Conservation (phyloP, 2,888 invertebrate species). For the Macaria liturata region DNA sequence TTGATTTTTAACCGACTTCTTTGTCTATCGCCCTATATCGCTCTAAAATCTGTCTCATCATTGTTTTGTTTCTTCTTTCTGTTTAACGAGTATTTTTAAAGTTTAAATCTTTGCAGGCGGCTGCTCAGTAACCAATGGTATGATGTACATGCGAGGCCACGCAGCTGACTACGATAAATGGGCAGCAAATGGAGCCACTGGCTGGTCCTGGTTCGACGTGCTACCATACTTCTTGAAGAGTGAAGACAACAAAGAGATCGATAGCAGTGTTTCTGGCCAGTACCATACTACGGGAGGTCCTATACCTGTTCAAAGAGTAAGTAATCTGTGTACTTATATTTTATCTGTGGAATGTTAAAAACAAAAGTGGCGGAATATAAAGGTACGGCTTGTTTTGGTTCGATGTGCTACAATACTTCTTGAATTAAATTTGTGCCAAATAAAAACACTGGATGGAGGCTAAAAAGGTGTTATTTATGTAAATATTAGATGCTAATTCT, state of each 20-base stretch:
- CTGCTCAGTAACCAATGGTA: constrained; percentile 89
- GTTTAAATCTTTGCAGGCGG: constrained; percentile 79
- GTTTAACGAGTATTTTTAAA: too few species aligned
- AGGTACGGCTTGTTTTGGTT: not conserved
- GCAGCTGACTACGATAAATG: constrained; percentile 90
- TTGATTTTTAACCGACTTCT: too few species aligned
- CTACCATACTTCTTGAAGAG: constrained; percentile 88
- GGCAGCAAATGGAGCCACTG: constrained; percentile 87
- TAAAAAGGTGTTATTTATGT: too few species aligned
- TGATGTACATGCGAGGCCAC: constrained; percentile 93
- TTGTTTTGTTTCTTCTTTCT: too few species aligned
- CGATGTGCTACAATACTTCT: not conserved
- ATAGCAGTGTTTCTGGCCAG: constrained; percentile 80
- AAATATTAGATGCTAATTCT: too few species aligned
- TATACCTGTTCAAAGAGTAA: constrained; percentile 81
- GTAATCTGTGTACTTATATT: not conserved
- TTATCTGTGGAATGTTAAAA: too few species aligned
- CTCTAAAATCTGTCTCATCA: too few species aligned
- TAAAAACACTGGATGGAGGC: too few species aligned
- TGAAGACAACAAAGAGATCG: constrained; percentile 86
- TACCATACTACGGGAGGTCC: constrained; percentile 86
- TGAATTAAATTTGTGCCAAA: not conserved
- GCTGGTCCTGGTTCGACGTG: constrained; percentile 92
- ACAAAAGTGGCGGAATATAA: too few species aligned
- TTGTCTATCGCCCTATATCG: too few species aligned